Percentiles rank a stretch among this genome's conserved stretches.
Evolutionary conservation across 2,888 invertebrate genomes (phyloP).

Genomic region (Volucella zonaria): DNA sequence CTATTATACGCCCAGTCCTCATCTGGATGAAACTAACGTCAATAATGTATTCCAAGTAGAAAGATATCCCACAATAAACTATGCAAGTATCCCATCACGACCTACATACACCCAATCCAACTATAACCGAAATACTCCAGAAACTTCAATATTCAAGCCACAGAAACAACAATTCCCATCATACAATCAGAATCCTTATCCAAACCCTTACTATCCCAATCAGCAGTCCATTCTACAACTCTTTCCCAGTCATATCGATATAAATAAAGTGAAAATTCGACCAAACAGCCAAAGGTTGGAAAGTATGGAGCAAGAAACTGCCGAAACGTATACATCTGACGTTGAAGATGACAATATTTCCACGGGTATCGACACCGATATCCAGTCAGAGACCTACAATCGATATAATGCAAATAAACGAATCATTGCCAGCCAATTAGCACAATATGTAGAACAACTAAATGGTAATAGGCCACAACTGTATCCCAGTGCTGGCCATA

Average conservation of each 20-base stretch:
- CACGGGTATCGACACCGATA: conserved; percentile 34
- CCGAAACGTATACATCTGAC: conserved; percentile 75
- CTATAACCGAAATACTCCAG: conserved; percentile 30
- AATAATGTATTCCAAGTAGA: conserved; percentile 79
- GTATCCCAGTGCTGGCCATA: conserved; percentile 23
- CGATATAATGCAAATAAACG: conserved; percentile 60
- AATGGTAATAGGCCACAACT: conserved; percentile 39
- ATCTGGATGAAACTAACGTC: conserved; percentile 79
- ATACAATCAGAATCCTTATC: conserved; percentile 41
- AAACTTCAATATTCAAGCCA: not conserved
- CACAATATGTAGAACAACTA: conserved; percentile 69
- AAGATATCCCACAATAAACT: conserved; percentile 77
- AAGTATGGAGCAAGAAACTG: conserved; percentile 76
- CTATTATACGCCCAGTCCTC: conserved; percentile 80
- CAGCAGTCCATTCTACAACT: conserved; percentile 52
- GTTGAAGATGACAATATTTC: conserved; percentile 64
- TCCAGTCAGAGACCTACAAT: conserved; percentile 62
- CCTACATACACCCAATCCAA: conserved; percentile 72
- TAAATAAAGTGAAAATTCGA: conserved; percentile 78
- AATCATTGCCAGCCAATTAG: conserved; percentile 72
- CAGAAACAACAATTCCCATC: conserved; percentile 16
- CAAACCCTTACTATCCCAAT: conserved; percentile 57
- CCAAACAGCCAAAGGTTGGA: conserved; percentile 80
- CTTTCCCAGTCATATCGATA: conserved; percentile 77
- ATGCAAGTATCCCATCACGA: conserved; percentile 72